Conservation (phyloP, 2,888 invertebrate species). For the Sycophila texana region DNA sequence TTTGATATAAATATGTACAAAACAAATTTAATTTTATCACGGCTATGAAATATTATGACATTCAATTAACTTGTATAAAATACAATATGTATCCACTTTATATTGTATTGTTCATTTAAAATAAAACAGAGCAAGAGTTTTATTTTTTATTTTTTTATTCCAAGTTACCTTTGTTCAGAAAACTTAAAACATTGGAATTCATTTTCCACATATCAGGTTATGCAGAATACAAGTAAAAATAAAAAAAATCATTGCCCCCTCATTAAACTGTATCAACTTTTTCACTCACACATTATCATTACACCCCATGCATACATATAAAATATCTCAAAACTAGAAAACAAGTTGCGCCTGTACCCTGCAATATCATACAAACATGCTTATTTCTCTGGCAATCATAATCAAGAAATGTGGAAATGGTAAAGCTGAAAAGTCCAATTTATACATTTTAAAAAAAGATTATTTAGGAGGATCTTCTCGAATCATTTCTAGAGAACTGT, state of each 20-base stretch:
- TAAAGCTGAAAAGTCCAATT: slow-evolving; percentile 41
- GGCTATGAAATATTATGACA: slow-evolving; percentile 52
- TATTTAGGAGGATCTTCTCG: slow-evolving; percentile 73
- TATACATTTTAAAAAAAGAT: slow-evolving; percentile 52
- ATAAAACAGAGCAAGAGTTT: slow-evolving; percentile 53
- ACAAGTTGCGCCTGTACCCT: slow-evolving; percentile 49
- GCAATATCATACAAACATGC: slow-evolving; percentile 45
- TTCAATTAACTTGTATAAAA: slow-evolving; percentile 52
- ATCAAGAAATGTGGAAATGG: slow-evolving; percentile 50
- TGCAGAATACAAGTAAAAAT: slow-evolving; percentile 50
- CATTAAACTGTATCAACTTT: slow-evolving; percentile 47
- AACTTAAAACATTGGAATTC: slow-evolving; percentile 36
- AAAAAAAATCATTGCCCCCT: slow-evolving; percentile 50
- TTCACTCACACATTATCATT: slow-evolving; percentile 47
- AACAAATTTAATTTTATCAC: slow-evolving; percentile 46
- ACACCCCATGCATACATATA: slow-evolving; percentile 50
- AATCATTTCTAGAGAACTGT: slow-evolving; percentile 76
- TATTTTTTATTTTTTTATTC: slow-evolving; percentile 48
- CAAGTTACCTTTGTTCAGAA: slow-evolving; percentile 46
- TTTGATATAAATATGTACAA: slow-evolving; percentile 54
- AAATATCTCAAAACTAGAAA: slow-evolving; percentile 57
- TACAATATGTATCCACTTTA: slow-evolving; percentile 48
- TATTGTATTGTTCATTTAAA: slow-evolving; percentile 54
- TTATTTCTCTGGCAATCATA: slow-evolving; percentile 40
- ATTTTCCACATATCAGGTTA: slow-evolving; percentile 31